Conservation (phyloP, 2,888 invertebrate genomes). For the Drosophila birchii region DNA sequence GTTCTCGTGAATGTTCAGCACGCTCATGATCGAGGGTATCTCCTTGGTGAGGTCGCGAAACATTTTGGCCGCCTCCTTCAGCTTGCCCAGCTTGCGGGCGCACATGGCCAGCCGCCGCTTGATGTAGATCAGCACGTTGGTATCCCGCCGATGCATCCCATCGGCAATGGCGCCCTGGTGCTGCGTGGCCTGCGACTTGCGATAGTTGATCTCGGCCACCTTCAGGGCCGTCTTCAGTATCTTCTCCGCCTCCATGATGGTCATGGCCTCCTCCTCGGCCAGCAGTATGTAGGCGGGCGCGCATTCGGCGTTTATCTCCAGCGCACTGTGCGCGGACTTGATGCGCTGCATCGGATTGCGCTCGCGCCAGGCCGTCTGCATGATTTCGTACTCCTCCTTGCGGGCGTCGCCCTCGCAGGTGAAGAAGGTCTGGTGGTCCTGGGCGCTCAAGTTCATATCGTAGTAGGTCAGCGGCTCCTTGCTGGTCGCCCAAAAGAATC, state of each 20-base stretch:
- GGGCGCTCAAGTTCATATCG: conserved; percentile 99
- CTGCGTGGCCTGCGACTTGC: conserved; percentile 91
- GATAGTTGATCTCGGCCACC: conserved; percentile 92
- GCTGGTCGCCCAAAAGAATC: conserved; percentile 95
- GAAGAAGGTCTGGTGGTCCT: conserved; percentile 98
- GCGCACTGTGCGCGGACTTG: conserved; percentile 94
- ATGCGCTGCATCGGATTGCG: conserved; percentile 95
- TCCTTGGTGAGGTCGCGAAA: conserved; percentile 98
- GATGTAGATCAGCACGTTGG: conserved; percentile 97
- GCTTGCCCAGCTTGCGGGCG: conserved; percentile 95
- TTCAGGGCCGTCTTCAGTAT: conserved; percentile 93
- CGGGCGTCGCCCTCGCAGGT: conserved; percentile 95
- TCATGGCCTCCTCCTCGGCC: conserved; percentile 98
- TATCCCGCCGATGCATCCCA: conserved; percentile 93
- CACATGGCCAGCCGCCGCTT: conserved; percentile 98
- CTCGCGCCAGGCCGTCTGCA: conserved; percentile 98
- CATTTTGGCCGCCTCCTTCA: conserved; percentile 98
- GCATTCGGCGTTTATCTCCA: conserved; percentile 95
- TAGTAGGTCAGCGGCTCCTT: conserved; percentile 98
- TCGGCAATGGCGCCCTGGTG: conserved; percentile 91
- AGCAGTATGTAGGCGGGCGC: conserved; percentile 97
- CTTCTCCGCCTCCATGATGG: conserved; percentile 94
- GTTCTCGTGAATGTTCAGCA: conserved; percentile 97
- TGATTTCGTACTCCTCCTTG: conserved; percentile 95
- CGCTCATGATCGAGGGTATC: conserved; percentile 96